Conservation (phyloP, 92 coral and sea anemone species). For the Parazoanthus darwini region DNA sequence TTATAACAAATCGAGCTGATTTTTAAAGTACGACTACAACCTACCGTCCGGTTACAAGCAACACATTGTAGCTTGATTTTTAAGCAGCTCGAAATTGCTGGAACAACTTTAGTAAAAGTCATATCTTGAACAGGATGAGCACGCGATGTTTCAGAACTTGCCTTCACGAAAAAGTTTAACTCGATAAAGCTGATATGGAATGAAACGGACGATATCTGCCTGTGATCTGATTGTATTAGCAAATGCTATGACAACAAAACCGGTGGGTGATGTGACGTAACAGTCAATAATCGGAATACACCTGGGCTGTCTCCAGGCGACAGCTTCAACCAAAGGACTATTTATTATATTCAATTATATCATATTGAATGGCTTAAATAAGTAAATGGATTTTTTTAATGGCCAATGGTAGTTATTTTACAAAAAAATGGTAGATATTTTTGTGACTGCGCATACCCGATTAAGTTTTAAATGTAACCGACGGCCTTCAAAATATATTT, state of each 20-base stretch:
- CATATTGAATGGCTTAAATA: too few relatives aligned
- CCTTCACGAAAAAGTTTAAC: neutral
- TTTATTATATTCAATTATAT: neutral
- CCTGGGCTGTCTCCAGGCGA: neutral
- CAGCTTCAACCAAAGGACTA: neutral
- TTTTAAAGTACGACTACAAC: neutral
- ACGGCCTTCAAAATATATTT: too few relatives aligned
- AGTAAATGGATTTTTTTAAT: too few relatives aligned
- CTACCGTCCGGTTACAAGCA: conserved; percentile 4
- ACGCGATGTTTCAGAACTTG: neutral
- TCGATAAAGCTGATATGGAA: neutral
- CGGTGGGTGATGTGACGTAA: neutral
- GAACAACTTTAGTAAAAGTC: neutral
- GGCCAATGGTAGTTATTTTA: too few relatives aligned
- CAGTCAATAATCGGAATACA: neutral
- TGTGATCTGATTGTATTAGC: neutral
- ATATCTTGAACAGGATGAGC: neutral
- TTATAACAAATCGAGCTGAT: neutral
- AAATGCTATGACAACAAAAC: conserved; percentile 18
- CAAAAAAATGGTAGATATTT: too few relatives aligned
- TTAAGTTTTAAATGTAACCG: too few relatives aligned
- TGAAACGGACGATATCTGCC: neutral
- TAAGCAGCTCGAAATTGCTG: neutral
- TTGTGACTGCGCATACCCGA: too few relatives aligned
- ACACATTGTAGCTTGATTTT: neutral